These are phyloP conservation scores for Sardinella longiceps DNA, from an alignment of 2,797 vertebrate species.

Conservation along the genomic window DNA sequence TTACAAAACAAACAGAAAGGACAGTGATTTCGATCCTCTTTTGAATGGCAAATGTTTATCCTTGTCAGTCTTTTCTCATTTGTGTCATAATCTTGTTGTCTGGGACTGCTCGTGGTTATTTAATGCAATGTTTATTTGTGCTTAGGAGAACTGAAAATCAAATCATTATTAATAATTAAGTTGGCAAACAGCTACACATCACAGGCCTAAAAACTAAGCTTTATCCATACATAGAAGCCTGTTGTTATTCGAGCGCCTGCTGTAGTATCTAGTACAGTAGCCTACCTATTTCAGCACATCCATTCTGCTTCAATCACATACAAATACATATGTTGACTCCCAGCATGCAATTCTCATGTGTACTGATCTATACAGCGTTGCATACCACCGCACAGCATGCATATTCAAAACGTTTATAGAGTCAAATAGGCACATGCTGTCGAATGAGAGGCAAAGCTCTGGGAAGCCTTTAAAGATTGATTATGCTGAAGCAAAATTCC, in stretches of 20 bases:
- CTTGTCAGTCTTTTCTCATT: not conserved
- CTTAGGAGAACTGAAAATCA: not conserved
- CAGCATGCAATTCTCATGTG: not conserved
- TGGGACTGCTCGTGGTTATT: not conserved
- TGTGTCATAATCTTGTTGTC: not conserved
- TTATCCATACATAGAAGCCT: not conserved
- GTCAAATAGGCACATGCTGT: not conserved
- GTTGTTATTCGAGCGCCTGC: not conserved
- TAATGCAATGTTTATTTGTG: not conserved
- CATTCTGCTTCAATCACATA: not conserved
- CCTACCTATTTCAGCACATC: not conserved
- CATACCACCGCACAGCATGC: not conserved
- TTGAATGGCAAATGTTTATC: not conserved
- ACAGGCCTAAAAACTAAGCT: not conserved
- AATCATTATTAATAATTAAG: not conserved
- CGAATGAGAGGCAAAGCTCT: not conserved
- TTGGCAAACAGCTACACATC: not conserved
- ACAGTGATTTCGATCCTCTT: not conserved
- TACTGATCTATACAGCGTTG: slow-evolving; percentile 9
- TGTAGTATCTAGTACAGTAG: not conserved
- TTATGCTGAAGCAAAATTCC: slow-evolving; percentile 4
- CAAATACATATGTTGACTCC: not conserved
- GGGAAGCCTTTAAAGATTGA: slow-evolving; percentile 14
- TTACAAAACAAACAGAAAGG: not conserved
- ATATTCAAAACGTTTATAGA: slow-evolving; percentile 15